Percentiles rank a stretch among this genome's conserved stretches.
These are phyloP conservation scores for Pachyramphus minor DNA, from an alignment of 2,113 vertebrate genomes.

Conservation along the genomic window DNA sequence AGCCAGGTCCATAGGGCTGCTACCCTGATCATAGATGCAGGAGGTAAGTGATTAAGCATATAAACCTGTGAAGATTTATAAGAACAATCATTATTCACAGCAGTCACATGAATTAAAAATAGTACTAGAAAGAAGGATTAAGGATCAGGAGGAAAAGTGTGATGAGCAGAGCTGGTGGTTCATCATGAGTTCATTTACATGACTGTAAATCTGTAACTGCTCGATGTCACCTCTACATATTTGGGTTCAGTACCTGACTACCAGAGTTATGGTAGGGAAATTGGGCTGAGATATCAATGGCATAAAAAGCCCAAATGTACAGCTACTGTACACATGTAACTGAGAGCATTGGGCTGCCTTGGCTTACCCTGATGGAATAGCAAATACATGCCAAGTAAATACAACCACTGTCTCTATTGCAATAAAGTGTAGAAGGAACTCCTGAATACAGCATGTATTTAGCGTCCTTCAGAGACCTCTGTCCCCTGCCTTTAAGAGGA, in stretches of 20 bases:
- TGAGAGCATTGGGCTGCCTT: background rate
- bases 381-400: background rate
- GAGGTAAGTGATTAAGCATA: background rate
- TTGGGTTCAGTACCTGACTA: background rate
- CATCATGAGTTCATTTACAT: background rate
- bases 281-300: background rate
- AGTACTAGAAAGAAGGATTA: background rate
- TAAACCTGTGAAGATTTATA: constrained; percentile 20
- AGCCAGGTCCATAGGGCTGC: background rate
- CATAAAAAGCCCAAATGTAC: background rate
- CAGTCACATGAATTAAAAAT: background rate
- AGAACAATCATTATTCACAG: background rate
- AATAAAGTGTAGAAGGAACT: background rate
- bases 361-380: background rate
- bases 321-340: background rate
- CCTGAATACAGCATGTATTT: background rate
- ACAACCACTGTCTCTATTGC: background rate
- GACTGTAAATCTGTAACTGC: background rate
- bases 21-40: background rate
- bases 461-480: background rate
- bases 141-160: background rate
- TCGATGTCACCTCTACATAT: background rate
- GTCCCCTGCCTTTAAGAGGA: background rate
- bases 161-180: background rate
- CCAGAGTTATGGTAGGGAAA: background rate